Evolutionary conservation across 2,113 vertebrate species (phyloP).

Genomic region (Sturnira hondurensis): DNA sequence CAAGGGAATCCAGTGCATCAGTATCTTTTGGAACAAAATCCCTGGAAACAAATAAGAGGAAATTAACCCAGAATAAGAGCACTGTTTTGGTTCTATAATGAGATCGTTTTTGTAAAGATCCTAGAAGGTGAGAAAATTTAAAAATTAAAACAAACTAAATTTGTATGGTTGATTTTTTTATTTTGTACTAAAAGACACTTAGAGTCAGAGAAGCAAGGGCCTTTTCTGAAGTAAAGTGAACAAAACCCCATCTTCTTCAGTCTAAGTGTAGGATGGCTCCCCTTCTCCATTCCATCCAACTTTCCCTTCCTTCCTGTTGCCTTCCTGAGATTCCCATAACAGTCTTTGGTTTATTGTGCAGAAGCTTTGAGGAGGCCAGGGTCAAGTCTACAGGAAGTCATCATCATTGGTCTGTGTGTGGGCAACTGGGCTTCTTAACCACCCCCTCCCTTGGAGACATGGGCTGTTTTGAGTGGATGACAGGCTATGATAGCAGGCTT

Average conservation of each 20-base stretch:
- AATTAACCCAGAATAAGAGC: neutral
- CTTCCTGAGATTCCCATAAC: neutral
- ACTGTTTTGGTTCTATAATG: neutral
- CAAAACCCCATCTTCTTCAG: neutral
- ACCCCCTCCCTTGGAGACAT: fast-evolving
- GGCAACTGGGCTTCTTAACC: neutral
- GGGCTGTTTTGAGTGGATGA: neutral
- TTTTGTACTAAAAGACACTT: neutral
- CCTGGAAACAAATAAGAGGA: neutral
- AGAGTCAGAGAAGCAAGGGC: neutral
- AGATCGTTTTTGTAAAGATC: neutral
- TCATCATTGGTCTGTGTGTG: neutral
- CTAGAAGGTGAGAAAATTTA: neutral
- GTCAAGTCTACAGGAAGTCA: neutral
- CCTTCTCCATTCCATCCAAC: neutral
- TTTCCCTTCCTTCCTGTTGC: neutral
- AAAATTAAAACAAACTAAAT: neutral
- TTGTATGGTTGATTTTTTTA: neutral
- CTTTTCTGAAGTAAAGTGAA: neutral
- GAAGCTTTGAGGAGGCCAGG: neutral
- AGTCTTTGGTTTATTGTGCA: neutral
- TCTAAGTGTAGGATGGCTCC: neutral
- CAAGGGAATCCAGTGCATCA: neutral
- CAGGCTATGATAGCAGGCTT: neutral
- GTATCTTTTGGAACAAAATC: neutral